Base-by-base conservation (phyloP, 2,113 vertebrate genomes). In the Ceuthmochares aereus region DNA sequence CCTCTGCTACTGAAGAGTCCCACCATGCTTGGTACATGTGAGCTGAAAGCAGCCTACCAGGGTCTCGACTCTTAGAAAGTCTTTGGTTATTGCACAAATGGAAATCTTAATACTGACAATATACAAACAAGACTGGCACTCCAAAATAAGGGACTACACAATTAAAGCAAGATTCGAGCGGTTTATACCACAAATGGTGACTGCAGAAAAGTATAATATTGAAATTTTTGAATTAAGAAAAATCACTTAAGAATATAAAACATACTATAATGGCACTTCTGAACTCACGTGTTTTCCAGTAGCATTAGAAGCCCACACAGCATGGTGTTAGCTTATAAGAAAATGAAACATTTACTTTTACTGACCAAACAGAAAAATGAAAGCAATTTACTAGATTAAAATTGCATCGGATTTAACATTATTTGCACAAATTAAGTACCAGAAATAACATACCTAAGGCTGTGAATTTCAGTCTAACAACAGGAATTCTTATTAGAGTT, bases 271-370 rank as follows among this genome's bases (percentile, higher is more conserved):
- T 2, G 19, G 7, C 11, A 64, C n/a, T 94, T 90, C 59, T 63
- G 25, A 77, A 88, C 14, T 23, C 49, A 7, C 8, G 17, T 47
- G 30, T 70, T 86, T 83, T 58, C 32, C 34, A 52, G 29, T 3
- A 76, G 37, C 29, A 54, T 29, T 88, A 43, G 34, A 84, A 88
- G 68, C 32, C 74, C 3, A 8, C 59, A 87, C 42, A 90, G 87
- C 42, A 40, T 5, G 32, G 7, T 30, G 8, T 56, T 29, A 58
- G 43, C 26, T 64, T 78, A 3, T 10, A 90, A 52, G 59, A 85
- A 85, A 91, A 84, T 20, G 25, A 84, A 92, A 78, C 59, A n/a
- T 59, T 87, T 74, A n/a, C 32, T 78, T 95, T 56, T 60, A 67
- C 36, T 83, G 37, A 66, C 34, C 81, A 78, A 96, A 94, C 4